Percentiles rank a stretch among this genome's conserved stretches.
Evolutionary conservation across 2,113 vertebrate species (phyloP).

Genomic region (Uria aalge): DNA sequence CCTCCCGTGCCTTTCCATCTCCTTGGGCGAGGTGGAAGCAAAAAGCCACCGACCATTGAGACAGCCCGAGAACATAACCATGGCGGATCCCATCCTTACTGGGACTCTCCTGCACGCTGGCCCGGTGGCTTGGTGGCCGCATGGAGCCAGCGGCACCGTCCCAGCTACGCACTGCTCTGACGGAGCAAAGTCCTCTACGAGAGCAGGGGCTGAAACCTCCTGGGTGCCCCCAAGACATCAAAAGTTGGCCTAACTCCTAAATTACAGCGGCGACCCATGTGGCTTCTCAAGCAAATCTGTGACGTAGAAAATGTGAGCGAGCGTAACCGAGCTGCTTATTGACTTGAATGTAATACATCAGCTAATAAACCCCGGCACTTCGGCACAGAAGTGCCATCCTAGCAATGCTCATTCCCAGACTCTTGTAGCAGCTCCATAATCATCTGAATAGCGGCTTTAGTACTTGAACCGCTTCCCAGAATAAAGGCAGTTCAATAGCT

Average conservation of each 20-base stretch:
- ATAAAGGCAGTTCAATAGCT: background rate
- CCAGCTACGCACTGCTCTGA: background rate
- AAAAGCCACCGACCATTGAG: accelerated
- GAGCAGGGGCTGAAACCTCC: background rate
- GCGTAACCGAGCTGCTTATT: accelerated
- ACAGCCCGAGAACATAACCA: background rate
- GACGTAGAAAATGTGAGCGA: accelerated
- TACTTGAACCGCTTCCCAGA: background rate
- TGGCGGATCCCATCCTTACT: accelerated
- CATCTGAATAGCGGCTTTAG: background rate
- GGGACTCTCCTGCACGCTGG: accelerated
- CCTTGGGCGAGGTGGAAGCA: background rate
- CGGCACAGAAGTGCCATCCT: background rate
- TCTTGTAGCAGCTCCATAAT: background rate
- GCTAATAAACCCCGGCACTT: background rate
- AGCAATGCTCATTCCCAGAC: background rate
- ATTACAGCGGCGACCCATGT: accelerated
- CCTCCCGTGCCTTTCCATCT: background rate
- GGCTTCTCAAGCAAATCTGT: background rate
- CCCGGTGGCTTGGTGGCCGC: background rate
- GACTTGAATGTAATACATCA: background rate
- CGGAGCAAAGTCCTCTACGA: background rate
- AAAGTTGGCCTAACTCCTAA: background rate
- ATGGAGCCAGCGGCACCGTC: background rate
- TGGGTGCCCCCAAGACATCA: background rate